Evolutionary conservation across 2,113 vertebrate species (phyloP), one percentile per base, ranked within the genome.

Genomic region (Struthidea cinerea): DNA sequence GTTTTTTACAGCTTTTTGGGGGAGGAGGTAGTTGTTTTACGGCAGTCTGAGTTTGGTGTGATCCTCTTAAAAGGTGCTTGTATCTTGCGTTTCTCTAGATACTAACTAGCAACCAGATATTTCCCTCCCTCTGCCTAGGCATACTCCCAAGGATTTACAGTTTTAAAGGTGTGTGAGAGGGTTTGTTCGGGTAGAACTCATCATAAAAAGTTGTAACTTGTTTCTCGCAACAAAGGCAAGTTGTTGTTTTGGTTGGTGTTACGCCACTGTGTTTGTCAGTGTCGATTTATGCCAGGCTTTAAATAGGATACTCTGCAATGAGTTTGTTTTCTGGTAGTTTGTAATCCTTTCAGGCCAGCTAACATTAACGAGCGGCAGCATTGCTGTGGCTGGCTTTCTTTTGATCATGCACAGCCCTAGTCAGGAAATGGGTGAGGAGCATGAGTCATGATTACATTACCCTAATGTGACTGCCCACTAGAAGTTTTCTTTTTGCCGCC

Each of bases 371-470:
- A 94, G 92, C 8, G 3, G 80, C 93, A 68, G 77, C 87, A 37
- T 89, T 89, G 10, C 91, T 93, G 95, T 33, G 94, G 61, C 84
- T 91, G 79, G 16, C 74, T 86, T 93, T 77, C 94, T 90, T 96
- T 96, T 97, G 94, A 96, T 96, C 94, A 33, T 93, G 88, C 64
- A 88, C 88, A 90, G 50, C 92, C 68, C 93, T 30, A 46, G 44
- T 93, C 94, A 96, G 94, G 94, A 96, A 96, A 93, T 94, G 93
- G 92, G 94, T 90, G 94, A 97, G 96, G 85, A 96, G 85, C n/a
- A 1, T 94, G 95, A 97, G 83, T 97, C 94, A 96, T 86, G 88
- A 93, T 94, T 93, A 78, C 88, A 92, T 96, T 96, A 93, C 81
- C 77, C 87, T 93, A 82, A 93, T 84, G 76, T 52, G 88, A 49